phyloP scores from a whole-genome alignment of 2,797 vertebrate species.

The Sitta carolinensis region DNA sequence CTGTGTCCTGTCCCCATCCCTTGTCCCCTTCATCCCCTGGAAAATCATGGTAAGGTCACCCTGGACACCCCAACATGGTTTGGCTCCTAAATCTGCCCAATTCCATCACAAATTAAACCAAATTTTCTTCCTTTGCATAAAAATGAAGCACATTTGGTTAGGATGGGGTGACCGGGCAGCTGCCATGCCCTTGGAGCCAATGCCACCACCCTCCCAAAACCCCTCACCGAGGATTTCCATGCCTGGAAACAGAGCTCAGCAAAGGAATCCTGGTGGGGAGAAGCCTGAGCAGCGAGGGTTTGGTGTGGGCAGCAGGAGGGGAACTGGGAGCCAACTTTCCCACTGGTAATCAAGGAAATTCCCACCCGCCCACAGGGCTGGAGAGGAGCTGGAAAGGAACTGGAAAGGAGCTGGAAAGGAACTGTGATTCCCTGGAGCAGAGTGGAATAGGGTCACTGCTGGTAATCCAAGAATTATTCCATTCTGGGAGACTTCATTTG shows the following conservation, averaged over 20 bases:
- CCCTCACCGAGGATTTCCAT: rapidly evolving
- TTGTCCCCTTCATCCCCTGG: neutral
- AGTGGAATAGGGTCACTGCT: neutral
- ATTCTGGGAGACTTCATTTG: constrained; percentile 56
- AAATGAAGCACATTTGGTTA: rapidly evolving
- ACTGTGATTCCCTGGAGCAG: neutral
- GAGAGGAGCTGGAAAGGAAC: neutral
- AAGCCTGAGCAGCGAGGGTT: neutral
- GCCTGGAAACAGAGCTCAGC: neutral
- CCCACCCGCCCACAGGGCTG: rapidly evolving
- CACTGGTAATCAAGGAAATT: neutral
- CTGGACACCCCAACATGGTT: rapidly evolving
- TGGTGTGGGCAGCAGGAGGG: neutral
- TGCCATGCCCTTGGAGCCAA: rapidly evolving
- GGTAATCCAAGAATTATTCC: constrained; percentile 25
- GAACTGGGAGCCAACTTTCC: neutral
- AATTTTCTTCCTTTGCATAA: neutral
- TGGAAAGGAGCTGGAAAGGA: neutral
- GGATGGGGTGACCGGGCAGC: neutral
- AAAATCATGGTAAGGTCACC: neutral
- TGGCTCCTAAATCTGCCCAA: neutral
- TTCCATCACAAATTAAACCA: rapidly evolving
- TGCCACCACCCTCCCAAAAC: rapidly evolving
- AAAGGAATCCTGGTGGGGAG: neutral
- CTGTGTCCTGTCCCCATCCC: neutral